Base-by-base conservation (phyloP, 2,797 vertebrate species). In the Sebastes kiyomatsui region DNA sequence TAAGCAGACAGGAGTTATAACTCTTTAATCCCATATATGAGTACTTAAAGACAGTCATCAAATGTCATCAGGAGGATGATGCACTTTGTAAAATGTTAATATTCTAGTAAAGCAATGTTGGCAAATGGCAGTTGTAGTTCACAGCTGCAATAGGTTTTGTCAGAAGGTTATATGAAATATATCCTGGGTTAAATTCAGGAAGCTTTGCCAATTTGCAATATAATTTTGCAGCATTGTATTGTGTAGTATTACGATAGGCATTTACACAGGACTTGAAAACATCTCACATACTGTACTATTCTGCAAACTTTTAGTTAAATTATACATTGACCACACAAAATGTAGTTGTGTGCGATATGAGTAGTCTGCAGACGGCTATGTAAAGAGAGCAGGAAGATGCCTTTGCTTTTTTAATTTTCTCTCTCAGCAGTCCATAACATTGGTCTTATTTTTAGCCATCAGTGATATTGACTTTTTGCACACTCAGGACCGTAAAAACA, bases 401-500 rank as follows among this genome's bases (percentile, higher is more conserved):
- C 58, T 76, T 72, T 79, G 75, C 68, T 77, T 80, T 80, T 77
- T 75, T 71, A 13, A 73, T 72, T 49, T 79, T 84, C 58, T 72
- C 58, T 73, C 72, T 79, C 81, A 86, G 83, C 82, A 80, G 81
- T 81, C 65, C 69, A 62, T 77, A 42, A 82, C 77, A 49, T 83
- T 61, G 72, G 52, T 87, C 66, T 87, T 85, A 77, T 82, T 83
- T 81, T 87, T 67, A 88, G 79, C 83, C 72, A 76, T 80, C 62
- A 18, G 66, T 73, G 65, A 83, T 81, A 68, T 74, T 64, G 73
- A 83, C 73, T 74, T 81, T 80, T 90, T 88, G 77, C 82, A 82
- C 86, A 86, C 88, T 91, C 87, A 93, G 87, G 93, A 84, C 68
- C 8, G 72, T 86, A 16, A 75, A 78, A 71, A 49, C 61, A 20